Evolutionary conservation across 2,113 vertebrate species (phyloP).

Genomic region (Rissa tridactyla): DNA sequence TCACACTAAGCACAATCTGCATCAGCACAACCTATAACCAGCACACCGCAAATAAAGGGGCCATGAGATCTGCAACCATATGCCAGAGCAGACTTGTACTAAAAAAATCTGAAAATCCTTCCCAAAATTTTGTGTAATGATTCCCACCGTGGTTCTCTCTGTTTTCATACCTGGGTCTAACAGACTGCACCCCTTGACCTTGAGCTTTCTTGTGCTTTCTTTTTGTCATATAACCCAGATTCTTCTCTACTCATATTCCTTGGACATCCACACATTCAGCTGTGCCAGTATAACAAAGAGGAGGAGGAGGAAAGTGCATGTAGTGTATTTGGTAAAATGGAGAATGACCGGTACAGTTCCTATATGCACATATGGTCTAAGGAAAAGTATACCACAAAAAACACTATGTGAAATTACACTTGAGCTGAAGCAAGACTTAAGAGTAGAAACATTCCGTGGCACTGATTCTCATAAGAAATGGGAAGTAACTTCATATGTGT

Average conservation of each 20-base stretch:
- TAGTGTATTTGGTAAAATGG: background rate
- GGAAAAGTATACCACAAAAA: background rate
- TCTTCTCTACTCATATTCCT: background rate
- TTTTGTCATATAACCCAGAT: background rate
- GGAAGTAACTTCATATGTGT: background rate
- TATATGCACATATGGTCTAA: background rate
- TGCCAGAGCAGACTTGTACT: background rate
- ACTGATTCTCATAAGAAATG: background rate
- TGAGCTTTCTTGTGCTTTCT: background rate
- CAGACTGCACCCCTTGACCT: background rate
- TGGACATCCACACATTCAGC: background rate
- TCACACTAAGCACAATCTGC: background rate
- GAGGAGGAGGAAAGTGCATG: background rate
- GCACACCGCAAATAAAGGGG: background rate
- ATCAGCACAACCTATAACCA: background rate
- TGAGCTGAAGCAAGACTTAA: background rate
- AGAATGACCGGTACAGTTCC: background rate
- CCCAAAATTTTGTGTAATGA: background rate
- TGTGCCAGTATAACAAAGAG: background rate
- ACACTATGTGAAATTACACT: background rate
- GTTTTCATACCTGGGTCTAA: background rate
- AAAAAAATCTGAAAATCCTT: background rate
- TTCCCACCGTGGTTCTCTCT: background rate
- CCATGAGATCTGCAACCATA: background rate
- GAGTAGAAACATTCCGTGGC: background rate